These are phyloP conservation scores for Sphenodon punctatus DNA, from an alignment of 2,797 vertebrate species.

Conservation along the genomic window DNA sequence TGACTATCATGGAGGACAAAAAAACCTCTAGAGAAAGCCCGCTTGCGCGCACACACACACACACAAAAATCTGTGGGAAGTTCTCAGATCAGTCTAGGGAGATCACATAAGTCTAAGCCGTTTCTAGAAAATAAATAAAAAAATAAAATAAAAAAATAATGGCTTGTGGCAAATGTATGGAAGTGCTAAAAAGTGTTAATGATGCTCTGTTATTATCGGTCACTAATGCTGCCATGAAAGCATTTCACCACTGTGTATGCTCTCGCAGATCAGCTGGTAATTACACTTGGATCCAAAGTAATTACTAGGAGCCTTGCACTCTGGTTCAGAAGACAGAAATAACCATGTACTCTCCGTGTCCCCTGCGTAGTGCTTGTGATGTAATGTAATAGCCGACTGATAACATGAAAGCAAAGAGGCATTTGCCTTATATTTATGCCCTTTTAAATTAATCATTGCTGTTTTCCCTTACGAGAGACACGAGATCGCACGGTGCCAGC, in stretches of 20 bases:
- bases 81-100: not conserved
- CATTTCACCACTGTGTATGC: slow-evolving; percentile 49
- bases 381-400: slow-evolving; percentile 56
- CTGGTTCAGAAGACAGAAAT: slow-evolving; percentile 66
- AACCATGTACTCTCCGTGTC: slow-evolving; percentile 57
- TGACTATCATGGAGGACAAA: accelerated
- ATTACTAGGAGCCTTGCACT: slow-evolving; percentile 69
- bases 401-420: slow-evolving; percentile 38
- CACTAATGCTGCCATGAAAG: slow-evolving; percentile 49
- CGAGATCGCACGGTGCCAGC: not conserved
- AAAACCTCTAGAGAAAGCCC: too few species aligned
- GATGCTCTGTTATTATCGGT: slow-evolving; percentile 34
- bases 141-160: not conserved
- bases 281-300: slow-evolving; percentile 70
- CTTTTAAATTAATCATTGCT: slow-evolving; percentile 44
- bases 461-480: slow-evolving; percentile 2
- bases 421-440: slow-evolving; percentile 49
- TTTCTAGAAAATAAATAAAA: not conserved
- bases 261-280: slow-evolving; percentile 68
- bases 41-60: not conserved
- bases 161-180: not conserved
- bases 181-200: slow-evolving; percentile 53
- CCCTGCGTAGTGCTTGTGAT: slow-evolving; percentile 44
- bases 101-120: accelerated
- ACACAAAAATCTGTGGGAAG: accelerated